A percentile compares a stretch with the other conserved stretches of the same genome.
phyloP scores from a whole-genome alignment of 35 echinoderm and acorn worm genomes.

The Heliocidaris erythrogramma region DNA sequence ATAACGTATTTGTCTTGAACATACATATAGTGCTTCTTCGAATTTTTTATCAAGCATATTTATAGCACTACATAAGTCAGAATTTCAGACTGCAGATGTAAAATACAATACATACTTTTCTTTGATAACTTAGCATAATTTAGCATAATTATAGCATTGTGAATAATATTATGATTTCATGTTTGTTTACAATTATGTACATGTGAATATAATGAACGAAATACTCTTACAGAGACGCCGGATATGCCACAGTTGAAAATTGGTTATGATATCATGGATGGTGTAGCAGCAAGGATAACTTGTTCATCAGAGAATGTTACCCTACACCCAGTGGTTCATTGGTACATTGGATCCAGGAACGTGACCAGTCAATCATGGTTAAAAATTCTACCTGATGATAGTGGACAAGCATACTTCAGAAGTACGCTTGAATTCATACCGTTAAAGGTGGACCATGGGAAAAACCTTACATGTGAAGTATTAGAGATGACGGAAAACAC shows the following conservation, averaged over 20 bases:
- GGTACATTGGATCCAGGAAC: background rate
- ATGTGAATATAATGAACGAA: too few species aligned
- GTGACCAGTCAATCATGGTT: background rate
- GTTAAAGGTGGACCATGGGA: background rate
- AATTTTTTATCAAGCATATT: too few species aligned
- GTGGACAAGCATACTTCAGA: background rate
- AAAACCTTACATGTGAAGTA: background rate
- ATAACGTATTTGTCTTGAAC: too few species aligned
- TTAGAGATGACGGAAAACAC: background rate
- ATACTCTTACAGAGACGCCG: background rate
- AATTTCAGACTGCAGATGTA: too few species aligned
- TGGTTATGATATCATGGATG: background rate
- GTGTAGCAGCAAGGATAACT: background rate
- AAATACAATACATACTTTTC: too few species aligned
- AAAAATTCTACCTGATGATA: background rate
- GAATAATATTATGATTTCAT: too few species aligned
- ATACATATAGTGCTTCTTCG: too few species aligned
- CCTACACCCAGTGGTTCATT: background rate
- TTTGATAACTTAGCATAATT: too few species aligned
- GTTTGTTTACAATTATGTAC: too few species aligned
- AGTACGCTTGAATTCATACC: background rate
- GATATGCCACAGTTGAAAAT: background rate
- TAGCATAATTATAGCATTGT: too few species aligned
- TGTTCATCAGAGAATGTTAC: background rate
- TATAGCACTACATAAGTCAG: too few species aligned